Base-by-base conservation (phyloP, 2,797 vertebrate species). In the Eulemur rubriventer region DNA sequence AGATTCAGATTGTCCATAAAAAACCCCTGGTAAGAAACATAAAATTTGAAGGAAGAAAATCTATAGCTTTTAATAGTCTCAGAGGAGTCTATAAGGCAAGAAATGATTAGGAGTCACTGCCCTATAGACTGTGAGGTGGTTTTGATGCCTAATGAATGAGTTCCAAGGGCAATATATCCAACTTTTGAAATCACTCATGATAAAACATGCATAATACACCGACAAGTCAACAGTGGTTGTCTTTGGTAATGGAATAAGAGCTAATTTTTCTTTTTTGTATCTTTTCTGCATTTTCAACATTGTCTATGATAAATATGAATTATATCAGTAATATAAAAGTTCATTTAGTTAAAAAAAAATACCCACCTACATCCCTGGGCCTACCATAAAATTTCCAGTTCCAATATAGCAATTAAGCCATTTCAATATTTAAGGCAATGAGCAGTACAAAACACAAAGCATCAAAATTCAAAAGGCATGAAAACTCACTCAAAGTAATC, bases 401-500 rank as follows among this genome's bases (percentile, higher is more conserved):
- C 73, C 35, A 94, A 72, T 26, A 82, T 33, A 94, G 28, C n/a
- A 96, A 83, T 55, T 96, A 91, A 96, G 18, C 20, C 55, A 91
- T 89, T 97, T 97, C 70, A 87, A 50, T 93, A 86, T 86, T 91
- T 88, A 96, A 94, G 87, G 78, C 22, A 94, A 86, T 50, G 46
- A 76, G 2, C 33, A 94, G 38, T 33, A 67, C 2, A 65, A 73
- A 96, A 93, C 26, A 6, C 4, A 28, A 93, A 96, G n/a, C 48
- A 69, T 97, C 85, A 93, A 93, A 81, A 96, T 97, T 88, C 94
- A 89, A 97, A 96, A 97, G 80, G 24, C 67, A 82, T 96, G 79
- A 89, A 97, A 94, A 67, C 50, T 80, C 75, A 81, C 41, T 75
- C 61, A 89, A 70, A 85, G 82, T 73, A 93, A 97, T 92, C 89